Conservation (phyloP, 2,113 vertebrate species). For the Columba livia region DNA sequence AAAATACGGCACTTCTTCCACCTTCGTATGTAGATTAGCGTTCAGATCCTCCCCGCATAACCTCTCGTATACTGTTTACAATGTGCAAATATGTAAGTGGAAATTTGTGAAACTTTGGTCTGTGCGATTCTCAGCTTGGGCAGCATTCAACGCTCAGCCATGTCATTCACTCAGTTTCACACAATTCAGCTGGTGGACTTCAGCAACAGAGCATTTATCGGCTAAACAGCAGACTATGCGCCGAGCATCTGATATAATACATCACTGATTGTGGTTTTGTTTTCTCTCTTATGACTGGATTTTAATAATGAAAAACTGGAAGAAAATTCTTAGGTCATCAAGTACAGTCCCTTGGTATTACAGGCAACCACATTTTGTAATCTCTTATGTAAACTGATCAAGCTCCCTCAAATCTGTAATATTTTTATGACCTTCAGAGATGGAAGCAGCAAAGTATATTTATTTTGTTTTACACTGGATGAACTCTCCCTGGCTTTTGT, state of each 20-base stretch:
- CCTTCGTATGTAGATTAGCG: not conserved
- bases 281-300: not conserved
- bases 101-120: not conserved
- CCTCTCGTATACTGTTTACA: not conserved
- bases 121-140: not conserved
- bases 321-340: not conserved
- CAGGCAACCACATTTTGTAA: not conserved
- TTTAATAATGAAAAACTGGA: not conserved
- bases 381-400: constrained; percentile 4
- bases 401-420: not conserved
- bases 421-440: constrained; percentile 46
- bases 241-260: not conserved
- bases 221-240: not conserved
- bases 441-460: not conserved
- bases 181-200: not conserved
- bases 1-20: not conserved
- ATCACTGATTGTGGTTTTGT: not conserved
- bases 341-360: not conserved
- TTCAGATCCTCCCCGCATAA: not conserved
- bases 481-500: not conserved
- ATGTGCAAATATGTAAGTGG: not conserved
- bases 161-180: not conserved
- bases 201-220: not conserved
- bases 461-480: not conserved
- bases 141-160: not conserved